Evolutionary conservation across 2,797 vertebrate species (phyloP).

Genomic region (Pelobates cultripes): DNA sequence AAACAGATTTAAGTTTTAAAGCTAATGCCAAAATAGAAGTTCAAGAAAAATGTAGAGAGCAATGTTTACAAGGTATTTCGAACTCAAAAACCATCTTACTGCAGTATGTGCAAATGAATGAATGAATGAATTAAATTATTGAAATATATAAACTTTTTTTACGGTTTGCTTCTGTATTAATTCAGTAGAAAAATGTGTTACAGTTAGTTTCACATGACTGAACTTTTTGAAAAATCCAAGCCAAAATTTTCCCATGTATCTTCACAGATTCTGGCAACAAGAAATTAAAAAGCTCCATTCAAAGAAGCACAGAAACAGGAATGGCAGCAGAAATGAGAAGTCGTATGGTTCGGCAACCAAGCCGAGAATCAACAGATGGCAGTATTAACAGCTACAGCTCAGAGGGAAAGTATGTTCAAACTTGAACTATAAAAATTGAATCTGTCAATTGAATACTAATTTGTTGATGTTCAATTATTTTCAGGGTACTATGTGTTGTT

Average conservation of each 20-base stretch:
- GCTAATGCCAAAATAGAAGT: no score
- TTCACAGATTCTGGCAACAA: constrained; percentile 87
- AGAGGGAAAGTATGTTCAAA: constrained; percentile 90
- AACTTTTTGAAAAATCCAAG: not conserved
- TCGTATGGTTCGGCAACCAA: constrained; percentile 92
- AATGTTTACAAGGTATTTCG: no score
- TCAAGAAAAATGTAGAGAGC: no score
- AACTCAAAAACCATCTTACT: no score
- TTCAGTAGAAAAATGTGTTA: constrained; percentile 27
- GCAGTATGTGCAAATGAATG: no score
- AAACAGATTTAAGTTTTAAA: no score
- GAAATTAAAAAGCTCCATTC: constrained; percentile 93
- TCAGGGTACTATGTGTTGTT: no score
- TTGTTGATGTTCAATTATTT: no score
- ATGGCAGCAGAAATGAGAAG: constrained; percentile 94
- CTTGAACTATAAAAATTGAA: no score
- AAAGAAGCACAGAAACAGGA: constrained; percentile 95
- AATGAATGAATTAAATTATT: not conserved
- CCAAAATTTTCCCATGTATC: constrained; percentile 7
- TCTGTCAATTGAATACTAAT: no score
- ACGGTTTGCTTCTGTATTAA: constrained; percentile 53
- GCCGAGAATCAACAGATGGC: constrained; percentile 93
- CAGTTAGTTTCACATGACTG: not conserved
- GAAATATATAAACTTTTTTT: not conserved
- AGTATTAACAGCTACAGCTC: constrained; percentile 97